Conservation (phyloP, 1,140 invertebrate species). For the Lutraria rhynchaena region DNA sequence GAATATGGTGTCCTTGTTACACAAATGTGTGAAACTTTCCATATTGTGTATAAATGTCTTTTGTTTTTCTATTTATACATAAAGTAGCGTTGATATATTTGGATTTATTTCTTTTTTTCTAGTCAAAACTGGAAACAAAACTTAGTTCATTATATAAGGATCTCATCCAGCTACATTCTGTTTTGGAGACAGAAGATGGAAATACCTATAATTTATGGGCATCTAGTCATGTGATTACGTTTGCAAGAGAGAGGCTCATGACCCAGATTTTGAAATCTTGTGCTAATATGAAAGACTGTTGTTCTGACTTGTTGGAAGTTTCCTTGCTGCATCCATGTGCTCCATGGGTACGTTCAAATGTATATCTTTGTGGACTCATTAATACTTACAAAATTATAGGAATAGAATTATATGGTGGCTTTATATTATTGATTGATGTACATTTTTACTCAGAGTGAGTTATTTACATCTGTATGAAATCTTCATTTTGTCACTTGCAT, state of each 20-base stretch:
- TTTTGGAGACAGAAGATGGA: conserved; percentile 39
- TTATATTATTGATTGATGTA: too few relatives aligned
- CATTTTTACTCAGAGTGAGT: too few relatives aligned
- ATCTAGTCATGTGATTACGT: conserved; percentile 64
- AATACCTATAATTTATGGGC: conserved; percentile 43
- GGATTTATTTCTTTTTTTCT: conserved; percentile 44
- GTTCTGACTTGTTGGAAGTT: conserved; percentile 70
- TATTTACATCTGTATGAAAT: too few relatives aligned
- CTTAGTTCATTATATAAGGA: conserved; percentile 73
- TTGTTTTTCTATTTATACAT: not conserved
- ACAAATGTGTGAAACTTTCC: too few relatives aligned
- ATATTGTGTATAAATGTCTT: too few relatives aligned
- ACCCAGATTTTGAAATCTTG: conserved; percentile 68
- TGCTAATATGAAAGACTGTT: conserved; percentile 71
- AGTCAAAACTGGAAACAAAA: conserved; percentile 77
- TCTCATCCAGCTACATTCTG: conserved; percentile 67
- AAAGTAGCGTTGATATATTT: not conserved
- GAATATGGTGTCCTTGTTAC: too few relatives aligned
- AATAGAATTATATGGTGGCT: too few relatives aligned
- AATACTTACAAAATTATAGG: too few relatives aligned
- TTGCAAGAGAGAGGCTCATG: conserved; percentile 65
- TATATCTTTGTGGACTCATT: too few relatives aligned
- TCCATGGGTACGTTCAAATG: conserved; percentile 74
- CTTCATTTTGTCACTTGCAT: too few relatives aligned
- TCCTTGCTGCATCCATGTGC: conserved; percentile 75